Percentiles rank a stretch among this genome's conserved stretches.
These are phyloP conservation scores for Sebastes fasciatus DNA, from an alignment of 2,113 vertebrate species.

Conservation along the genomic window DNA sequence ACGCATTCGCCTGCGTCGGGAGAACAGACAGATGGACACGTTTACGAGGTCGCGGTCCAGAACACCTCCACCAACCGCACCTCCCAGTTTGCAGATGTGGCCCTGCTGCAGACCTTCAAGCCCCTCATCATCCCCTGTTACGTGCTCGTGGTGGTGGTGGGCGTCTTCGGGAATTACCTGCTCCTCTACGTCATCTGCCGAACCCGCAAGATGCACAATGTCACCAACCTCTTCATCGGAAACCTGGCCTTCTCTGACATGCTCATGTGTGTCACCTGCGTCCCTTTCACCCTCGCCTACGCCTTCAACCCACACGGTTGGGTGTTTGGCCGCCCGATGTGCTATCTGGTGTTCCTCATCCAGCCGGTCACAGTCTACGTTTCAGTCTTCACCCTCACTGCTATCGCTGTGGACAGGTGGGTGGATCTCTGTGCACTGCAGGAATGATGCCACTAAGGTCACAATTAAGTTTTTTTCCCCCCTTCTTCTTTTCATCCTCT, in stretches of 20 bases:
- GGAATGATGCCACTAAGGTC: background rate
- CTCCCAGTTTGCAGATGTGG: constrained; percentile 86
- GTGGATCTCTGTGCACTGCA: constrained; percentile 26
- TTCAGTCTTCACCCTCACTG: constrained; percentile 85
- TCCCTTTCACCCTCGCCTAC: constrained; percentile 86
- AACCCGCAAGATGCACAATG: constrained; percentile 88
- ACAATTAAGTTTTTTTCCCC: background rate
- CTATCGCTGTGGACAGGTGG: constrained; percentile 85
- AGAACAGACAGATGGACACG: constrained; percentile 73
- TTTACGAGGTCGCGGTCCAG: constrained; percentile 79
- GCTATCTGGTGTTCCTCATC: constrained; percentile 86
- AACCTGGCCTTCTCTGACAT: constrained; percentile 90
- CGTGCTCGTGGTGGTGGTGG: constrained; percentile 83
- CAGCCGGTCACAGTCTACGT: constrained; percentile 86
- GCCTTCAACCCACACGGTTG: constrained; percentile 86
- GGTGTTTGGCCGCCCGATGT: constrained; percentile 85
- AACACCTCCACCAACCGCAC: constrained; percentile 82
- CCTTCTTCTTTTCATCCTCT: background rate
- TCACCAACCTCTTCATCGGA: constrained; percentile 90
- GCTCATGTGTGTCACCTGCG: constrained; percentile 88
- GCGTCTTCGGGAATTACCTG: constrained; percentile 88
- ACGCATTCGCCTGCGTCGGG: constrained; percentile 40
- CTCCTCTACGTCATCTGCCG: constrained; percentile 88
- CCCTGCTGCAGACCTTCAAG: constrained; percentile 88
- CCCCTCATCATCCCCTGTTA: constrained; percentile 88